phyloP scores from a whole-genome alignment of 1,140 invertebrate species.

The Pseudomyrmex flavicornis region DNA sequence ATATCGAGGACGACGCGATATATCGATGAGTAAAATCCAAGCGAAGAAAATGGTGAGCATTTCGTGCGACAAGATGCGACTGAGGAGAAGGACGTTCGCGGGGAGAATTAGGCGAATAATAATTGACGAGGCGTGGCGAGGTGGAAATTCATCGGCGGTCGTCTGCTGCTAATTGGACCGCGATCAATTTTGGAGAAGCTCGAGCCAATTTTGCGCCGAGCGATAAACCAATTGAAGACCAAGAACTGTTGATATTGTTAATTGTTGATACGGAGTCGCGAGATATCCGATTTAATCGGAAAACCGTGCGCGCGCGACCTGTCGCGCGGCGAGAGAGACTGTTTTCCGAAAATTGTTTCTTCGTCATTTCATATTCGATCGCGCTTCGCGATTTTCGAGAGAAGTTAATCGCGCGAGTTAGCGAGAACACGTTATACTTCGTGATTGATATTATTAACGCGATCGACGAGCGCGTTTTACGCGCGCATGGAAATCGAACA shows the following conservation, averaged over 20 bases:
- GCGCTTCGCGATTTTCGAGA: too few species aligned
- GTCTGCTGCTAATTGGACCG: conserved; percentile 56
- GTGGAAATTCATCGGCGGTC: conserved; percentile 58
- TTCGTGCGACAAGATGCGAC: conserved; percentile 61
- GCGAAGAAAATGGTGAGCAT: conserved; percentile 55
- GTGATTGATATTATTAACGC: conserved; percentile 35
- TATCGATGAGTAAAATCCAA: conserved; percentile 27
- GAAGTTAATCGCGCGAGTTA: conserved; percentile 13
- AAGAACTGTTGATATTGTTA: conserved; percentile 39
- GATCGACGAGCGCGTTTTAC: conserved; percentile 29
- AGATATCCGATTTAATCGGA: conserved; percentile 19
- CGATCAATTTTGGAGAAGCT: conserved; percentile 52
- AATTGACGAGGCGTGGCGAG: conserved; percentile 57
- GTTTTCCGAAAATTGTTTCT: too few species aligned
- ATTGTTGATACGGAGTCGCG: conserved; percentile 28
- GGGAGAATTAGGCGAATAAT: conserved; percentile 59
- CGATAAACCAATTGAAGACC: conserved; percentile 53
- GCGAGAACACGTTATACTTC: background rate
- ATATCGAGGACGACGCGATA: background rate
- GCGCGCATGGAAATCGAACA: conserved; percentile 39
- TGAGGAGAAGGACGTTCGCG: conserved; percentile 44
- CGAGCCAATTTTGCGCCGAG: conserved; percentile 42
- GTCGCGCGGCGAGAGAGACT: too few species aligned
- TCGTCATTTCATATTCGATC: too few species aligned
- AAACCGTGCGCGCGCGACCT: background rate